Base-by-base conservation (phyloP, 1,140 invertebrate genomes). In the Heliothis subflexa region DNA sequence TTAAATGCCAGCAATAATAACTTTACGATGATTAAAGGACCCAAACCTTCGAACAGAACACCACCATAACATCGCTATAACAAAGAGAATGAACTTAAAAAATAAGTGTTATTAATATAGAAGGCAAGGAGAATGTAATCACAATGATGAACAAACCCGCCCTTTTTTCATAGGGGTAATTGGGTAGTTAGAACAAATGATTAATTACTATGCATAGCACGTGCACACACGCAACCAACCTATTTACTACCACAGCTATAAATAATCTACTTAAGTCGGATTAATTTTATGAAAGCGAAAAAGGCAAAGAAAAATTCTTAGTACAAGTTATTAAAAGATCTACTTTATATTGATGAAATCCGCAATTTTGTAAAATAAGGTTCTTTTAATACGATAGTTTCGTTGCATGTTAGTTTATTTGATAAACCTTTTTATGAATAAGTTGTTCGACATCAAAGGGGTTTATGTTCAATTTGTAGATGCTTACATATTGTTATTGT, bases 121-220 rank as follows among this genome's bases (percentile, higher is more conserved):
- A 64, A 64, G 5, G 33, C 59, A 33, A 50, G 47, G 18, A 64
- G 40, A 45, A 72, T 47, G 50, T 49, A 61, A 61, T 49, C 50
- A 81, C 57, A 50, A 57, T 72, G 55, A 59, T 57, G 68, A 59
- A 68, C 40, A 33, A 77, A 47, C 49, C 21, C n/a, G 21, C 16
- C 33, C 45, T 50, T 21, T 52, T 73, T 79, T 76, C 76, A 78
- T 83, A 68, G 64, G 40, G 73, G 62, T 79, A 79, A 79, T 82
- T 80, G 81, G 79, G 66, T 84, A 79, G 78, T 81, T 78, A 64
- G 72, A 81, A 61, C 25, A 80, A 84, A 80, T 86, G 85, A 86
- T 85, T 83, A 86, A 86, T 86, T 81, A 81, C 77, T 71, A 83
- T 85, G 81, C 85, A 82, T 25, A 75, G 40, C 79, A 81, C 81